phyloP scores from a whole-genome alignment of 2,888 invertebrate genomes.

The Poecilus cupreus region DNA sequence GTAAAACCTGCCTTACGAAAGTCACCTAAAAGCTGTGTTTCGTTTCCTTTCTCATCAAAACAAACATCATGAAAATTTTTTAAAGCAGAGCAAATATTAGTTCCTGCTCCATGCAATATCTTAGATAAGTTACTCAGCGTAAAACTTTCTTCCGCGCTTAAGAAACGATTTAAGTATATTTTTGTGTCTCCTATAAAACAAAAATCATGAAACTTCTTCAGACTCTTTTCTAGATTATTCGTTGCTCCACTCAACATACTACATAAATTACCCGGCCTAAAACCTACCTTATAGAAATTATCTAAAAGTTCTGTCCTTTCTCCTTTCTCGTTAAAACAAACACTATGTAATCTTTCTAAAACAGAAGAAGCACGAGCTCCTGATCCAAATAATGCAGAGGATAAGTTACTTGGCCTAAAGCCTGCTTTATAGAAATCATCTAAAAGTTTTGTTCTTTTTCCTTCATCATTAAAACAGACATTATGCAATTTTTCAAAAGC shows the following conservation, averaged over 20 bases:
- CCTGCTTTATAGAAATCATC: constrained; percentile 37
- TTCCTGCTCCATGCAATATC: constrained; percentile 27
- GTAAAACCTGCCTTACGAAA: constrained; percentile 8
- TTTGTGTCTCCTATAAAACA: too few species aligned
- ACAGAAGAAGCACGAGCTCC: constrained; percentile 64
- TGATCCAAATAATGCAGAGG: constrained; percentile 63
- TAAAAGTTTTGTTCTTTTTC: constrained; percentile 37
- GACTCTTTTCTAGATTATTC: too few species aligned
- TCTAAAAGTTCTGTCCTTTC: constrained; percentile 34
- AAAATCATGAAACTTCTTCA: constrained; percentile 64
- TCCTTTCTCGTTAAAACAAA: constrained; percentile 36
- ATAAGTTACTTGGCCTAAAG: constrained; percentile 57
- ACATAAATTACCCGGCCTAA: constrained; percentile 63
- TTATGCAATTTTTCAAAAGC: constrained; percentile 62
- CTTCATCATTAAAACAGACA: constrained; percentile 27
- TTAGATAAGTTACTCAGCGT: constrained; percentile 16
- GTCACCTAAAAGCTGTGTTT: constrained; percentile 33
- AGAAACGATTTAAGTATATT: constrained; percentile 15
- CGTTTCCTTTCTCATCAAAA: constrained; percentile 10
- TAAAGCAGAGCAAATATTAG: constrained; percentile 27
- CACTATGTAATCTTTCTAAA: constrained; percentile 60
- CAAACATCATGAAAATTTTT: constrained; percentile 34
- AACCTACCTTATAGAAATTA: constrained; percentile 35
- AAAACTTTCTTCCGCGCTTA: constrained; percentile 9
- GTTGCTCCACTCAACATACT: constrained; percentile 64